phyloP scores from a whole-genome alignment of 2,797 vertebrate species.

The Garrulus glandarius region DNA sequence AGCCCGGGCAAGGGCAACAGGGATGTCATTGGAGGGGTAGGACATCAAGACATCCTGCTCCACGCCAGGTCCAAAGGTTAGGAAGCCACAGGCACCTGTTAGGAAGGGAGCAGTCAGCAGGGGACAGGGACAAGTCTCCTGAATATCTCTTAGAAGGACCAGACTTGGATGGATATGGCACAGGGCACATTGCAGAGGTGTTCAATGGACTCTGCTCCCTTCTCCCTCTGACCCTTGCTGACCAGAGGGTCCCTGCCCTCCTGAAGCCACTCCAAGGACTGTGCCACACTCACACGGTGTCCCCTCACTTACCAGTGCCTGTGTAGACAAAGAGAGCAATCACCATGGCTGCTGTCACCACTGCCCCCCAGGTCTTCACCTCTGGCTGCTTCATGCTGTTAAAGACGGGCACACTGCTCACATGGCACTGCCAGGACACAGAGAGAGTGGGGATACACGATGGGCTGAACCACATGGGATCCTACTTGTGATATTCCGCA shows the following conservation, averaged over 20 bases:
- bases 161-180: not conserved
- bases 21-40: slow-evolving; percentile 89
- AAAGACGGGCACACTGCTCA: slow-evolving; percentile 95
- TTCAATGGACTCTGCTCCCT: not conserved
- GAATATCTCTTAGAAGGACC: not conserved
- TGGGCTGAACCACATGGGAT: not conserved
- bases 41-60: slow-evolving; percentile 93
- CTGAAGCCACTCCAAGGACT: not conserved
- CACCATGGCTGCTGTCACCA: slow-evolving; percentile 90
- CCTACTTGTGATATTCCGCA: fast-evolving
- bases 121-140: not conserved
- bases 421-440: slow-evolving; percentile 84
- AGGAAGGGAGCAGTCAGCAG: not conserved
- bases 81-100: slow-evolving; percentile 91
- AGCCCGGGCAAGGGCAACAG: slow-evolving; percentile 89
- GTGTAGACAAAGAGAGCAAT: slow-evolving; percentile 94
- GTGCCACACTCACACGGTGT: fast-evolving
- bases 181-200: not conserved
- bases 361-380: slow-evolving; percentile 88
- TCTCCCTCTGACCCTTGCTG: not conserved
- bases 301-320: slow-evolving; percentile 84
- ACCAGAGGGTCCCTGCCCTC: not conserved
- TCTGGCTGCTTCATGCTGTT: slow-evolving; percentile 90
- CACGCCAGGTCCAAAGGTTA: slow-evolving; percentile 89
- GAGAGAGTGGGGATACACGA: not conserved